Evolutionary conservation across 2,888 invertebrate genomes (phyloP).

Genomic region (Latrodectus hesperus): DNA sequence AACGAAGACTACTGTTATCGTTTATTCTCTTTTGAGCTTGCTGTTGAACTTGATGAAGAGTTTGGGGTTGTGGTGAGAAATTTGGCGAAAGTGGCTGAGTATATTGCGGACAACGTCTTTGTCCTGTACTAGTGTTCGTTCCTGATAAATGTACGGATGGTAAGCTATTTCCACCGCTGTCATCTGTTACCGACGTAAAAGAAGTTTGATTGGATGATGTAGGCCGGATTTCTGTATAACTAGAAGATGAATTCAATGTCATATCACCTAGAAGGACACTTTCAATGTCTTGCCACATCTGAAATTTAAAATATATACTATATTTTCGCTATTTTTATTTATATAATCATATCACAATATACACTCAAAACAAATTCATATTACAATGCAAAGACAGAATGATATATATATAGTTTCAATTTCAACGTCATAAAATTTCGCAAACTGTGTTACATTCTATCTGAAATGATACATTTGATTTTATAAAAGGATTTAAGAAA

Average conservation of each 20-base stretch:
- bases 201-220: slow-evolving; percentile 49
- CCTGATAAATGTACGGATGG: slow-evolving; percentile 35
- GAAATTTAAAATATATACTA: slow-evolving; percentile 68
- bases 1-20: slow-evolving; percentile 1
- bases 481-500: no score
- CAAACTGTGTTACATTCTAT: no score
- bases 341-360: no score
- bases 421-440: no score
- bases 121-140: slow-evolving; percentile 8
- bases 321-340: no score
- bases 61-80: slow-evolving; percentile 30
- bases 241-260: slow-evolving; percentile 46
- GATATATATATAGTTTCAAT: no score
- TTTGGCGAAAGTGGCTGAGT: slow-evolving; percentile 34
- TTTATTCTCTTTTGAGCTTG: slow-evolving; percentile 32
- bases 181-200: slow-evolving; percentile 61
- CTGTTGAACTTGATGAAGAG: slow-evolving; percentile 28
- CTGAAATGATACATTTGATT: no score
- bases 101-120: slow-evolving; percentile 52
- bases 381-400: no score
- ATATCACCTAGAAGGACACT: slow-evolving; percentile 76
- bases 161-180: slow-evolving; percentile 57
- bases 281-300: slow-evolving; percentile 78
- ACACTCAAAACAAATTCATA: no score
- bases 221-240: slow-evolving; percentile 47